Conservation (phyloP, 2,797 vertebrate genomes). For the Labeo calbasu region DNA sequence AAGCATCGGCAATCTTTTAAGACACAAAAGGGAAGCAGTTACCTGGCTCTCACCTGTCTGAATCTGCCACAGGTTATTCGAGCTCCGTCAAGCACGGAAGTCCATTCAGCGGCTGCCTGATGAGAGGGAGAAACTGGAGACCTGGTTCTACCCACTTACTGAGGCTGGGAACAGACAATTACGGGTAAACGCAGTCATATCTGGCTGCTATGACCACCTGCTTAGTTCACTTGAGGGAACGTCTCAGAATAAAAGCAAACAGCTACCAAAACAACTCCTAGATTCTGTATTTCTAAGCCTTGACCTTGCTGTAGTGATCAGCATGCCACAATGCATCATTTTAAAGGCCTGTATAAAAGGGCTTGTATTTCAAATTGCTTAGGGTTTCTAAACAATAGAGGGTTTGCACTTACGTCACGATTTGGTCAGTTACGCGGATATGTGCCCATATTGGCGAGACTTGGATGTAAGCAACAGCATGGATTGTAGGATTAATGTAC, state of each 20-base stretch:
- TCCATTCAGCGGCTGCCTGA: slow-evolving; percentile 45
- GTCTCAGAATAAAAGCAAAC: not conserved
- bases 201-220: slow-evolving; percentile 46
- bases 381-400: not conserved
- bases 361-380: not conserved
- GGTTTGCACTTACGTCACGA: too few species aligned
- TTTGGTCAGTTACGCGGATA: too few species aligned
- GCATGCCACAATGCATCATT: not conserved
- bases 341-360: not conserved
- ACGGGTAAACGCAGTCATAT: slow-evolving; percentile 43
- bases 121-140: slow-evolving; percentile 62
- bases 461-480: too few species aligned
- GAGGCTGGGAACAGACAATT: slow-evolving; percentile 40
- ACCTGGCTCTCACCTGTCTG: slow-evolving; percentile 80
- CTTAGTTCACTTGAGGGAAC: slow-evolving; percentile 45
- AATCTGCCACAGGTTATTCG: slow-evolving; percentile 74
- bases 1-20: slow-evolving; percentile 79
- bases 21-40: slow-evolving; percentile 79
- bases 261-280: not conserved
- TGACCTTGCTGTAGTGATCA: not conserved
- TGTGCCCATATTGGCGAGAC: too few species aligned
- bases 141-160: slow-evolving; percentile 30
- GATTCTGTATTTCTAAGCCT: not conserved
- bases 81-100: slow-evolving; percentile 66
- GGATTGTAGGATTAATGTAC: too few species aligned